Evolutionary conservation across 1,140 invertebrate genomes (phyloP).

Genomic region (Triops longicaudatus): DNA sequence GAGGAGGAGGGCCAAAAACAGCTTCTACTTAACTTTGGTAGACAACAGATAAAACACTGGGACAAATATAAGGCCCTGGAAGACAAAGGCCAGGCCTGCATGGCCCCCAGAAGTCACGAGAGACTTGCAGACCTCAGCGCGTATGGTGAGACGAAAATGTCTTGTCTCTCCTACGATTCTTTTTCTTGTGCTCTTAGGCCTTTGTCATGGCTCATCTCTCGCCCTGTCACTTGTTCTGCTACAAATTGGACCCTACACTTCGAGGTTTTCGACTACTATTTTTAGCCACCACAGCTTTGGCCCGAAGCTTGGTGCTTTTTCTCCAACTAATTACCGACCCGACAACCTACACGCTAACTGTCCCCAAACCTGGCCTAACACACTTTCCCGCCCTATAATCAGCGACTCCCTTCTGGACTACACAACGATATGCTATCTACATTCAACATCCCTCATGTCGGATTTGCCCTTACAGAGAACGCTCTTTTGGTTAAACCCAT

Average conservation of each 20-base stretch:
- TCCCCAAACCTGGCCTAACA: not conserved
- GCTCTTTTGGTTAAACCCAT: no score
- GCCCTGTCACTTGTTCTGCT: not conserved
- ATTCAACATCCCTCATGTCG: no score
- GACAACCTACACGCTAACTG: not conserved
- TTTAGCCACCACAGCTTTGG: not conserved
- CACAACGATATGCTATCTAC: no score
- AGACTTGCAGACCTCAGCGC: not conserved
- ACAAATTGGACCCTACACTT: not conserved
- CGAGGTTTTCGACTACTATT: not conserved
- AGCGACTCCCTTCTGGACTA: no score
- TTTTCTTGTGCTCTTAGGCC: not conserved
- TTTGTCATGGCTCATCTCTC: slow-evolving; percentile 1
- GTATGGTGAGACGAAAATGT: not conserved
- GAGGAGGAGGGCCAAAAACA: not conserved
- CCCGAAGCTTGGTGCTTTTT: not conserved
- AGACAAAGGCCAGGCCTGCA: not conserved
- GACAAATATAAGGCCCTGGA: no score
- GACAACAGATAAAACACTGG: no score
- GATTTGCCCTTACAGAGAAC: no score
- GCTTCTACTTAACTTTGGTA: no score
- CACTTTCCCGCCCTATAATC: not conserved
- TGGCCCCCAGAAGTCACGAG: not conserved
- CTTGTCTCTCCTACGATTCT: not conserved
- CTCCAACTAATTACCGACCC: not conserved